Percentiles rank a stretch among this genome's conserved stretches.
Evolutionary conservation across 1,140 invertebrate genomes (phyloP).

Genomic region (Planococcus citri): DNA sequence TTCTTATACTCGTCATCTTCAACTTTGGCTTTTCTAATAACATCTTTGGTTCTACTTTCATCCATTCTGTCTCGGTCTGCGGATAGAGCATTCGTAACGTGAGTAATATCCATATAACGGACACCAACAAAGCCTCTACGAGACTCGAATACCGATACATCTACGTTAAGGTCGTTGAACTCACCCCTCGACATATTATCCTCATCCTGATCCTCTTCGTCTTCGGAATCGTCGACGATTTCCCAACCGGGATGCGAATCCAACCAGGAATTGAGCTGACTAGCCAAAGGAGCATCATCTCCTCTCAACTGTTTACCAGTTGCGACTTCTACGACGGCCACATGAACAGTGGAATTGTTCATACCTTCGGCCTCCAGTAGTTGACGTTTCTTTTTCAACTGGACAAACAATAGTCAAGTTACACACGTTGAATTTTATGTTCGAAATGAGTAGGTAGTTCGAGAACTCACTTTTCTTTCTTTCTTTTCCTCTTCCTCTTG

Average conservation of each 20-base stretch:
- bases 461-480: conserved; percentile 33
- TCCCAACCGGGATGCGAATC: conserved; percentile 82
- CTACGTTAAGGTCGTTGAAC: too few species aligned
- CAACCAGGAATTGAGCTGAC: conserved; percentile 72
- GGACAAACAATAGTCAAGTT: not conserved
- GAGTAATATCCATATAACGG: not conserved
- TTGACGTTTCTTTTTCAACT: not conserved
- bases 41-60: conserved; percentile 37
- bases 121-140: too few species aligned
- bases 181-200: conserved; percentile 28
- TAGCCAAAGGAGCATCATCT: conserved; percentile 79
- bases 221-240: conserved; percentile 55
- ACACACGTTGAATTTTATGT: not conserved
- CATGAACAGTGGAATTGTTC: conserved; percentile 56
- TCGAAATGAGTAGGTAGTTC: not conserved
- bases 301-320: conserved; percentile 54
- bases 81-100: not conserved
- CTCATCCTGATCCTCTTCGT: conserved; percentile 45
- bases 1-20: conserved; percentile 86
- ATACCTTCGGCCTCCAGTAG: not conserved
- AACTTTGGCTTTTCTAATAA: conserved; percentile 70
- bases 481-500: conserved; percentile 69
- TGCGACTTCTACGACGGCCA: conserved; percentile 75
- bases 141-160: not conserved
- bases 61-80: conserved; percentile 17